Percentiles rank a stretch among this genome's conserved stretches.
Evolutionary conservation across 1,140 invertebrate genomes (phyloP).

Genomic region (Zophobas atratus): DNA sequence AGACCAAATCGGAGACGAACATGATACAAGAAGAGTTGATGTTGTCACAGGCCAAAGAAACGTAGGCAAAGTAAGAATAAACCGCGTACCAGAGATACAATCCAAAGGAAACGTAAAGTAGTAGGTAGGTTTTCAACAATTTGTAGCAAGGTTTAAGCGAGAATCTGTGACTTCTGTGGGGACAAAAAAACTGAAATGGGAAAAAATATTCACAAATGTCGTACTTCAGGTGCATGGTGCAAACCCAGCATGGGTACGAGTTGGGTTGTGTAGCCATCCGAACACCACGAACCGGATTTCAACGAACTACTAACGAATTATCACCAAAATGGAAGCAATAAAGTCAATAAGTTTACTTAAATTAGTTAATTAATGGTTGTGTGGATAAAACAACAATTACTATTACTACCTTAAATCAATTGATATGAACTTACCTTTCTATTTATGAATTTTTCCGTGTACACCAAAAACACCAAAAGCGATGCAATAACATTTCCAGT

Average conservation of each 20-base stretch:
- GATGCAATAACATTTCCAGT: too few relatives aligned
- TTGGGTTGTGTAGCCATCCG: too few relatives aligned
- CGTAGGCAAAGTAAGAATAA: neutral
- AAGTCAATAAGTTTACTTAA: too few relatives aligned
- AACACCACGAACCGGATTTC: too few relatives aligned
- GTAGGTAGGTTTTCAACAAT: neutral
- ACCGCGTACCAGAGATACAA: neutral
- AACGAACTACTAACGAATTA: too few relatives aligned
- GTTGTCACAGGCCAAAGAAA: neutral
- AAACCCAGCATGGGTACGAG: neutral
- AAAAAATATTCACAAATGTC: neutral
- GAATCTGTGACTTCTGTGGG: neutral
- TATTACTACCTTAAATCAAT: too few relatives aligned
- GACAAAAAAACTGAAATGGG: conserved; percentile 3
- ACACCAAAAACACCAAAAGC: too few relatives aligned
- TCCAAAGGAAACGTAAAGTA: neutral
- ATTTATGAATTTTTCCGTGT: too few relatives aligned
- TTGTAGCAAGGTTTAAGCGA: neutral
- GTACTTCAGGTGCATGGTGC: neutral
- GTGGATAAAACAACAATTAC: too few relatives aligned
- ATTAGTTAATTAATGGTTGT: too few relatives aligned
- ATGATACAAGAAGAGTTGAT: neutral
- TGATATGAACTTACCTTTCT: too few relatives aligned
- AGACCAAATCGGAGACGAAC: neutral
- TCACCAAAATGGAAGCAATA: too few relatives aligned